Evolutionary conservation across 2,797 vertebrate species (phyloP).

Genomic region (Scyliorhinus canicula): DNA sequence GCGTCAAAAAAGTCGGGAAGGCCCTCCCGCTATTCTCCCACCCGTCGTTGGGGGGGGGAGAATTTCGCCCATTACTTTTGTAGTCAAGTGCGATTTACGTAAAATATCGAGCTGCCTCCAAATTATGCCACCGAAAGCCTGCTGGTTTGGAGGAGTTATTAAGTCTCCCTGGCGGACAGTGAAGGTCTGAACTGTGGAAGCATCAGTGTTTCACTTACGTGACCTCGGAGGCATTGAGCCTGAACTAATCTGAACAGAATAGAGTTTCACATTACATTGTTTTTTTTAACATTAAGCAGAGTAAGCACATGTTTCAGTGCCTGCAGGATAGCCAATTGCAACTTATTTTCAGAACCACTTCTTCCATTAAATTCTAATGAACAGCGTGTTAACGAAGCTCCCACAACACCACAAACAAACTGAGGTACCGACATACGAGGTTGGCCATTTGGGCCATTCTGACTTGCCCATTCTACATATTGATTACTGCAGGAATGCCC

Average conservation of each 20-base stretch:
- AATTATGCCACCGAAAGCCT: not conserved
- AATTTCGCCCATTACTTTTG: too few species aligned
- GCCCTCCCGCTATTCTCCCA: too few species aligned
- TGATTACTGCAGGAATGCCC: not conserved
- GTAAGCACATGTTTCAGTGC: conserved; percentile 14
- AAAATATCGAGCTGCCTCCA: not conserved
- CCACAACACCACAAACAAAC: not conserved
- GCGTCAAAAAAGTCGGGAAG: too few species aligned
- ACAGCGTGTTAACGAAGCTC: not conserved
- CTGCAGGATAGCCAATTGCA: conserved; percentile 23
- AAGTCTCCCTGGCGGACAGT: not conserved
- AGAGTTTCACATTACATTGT: conserved; percentile 4
- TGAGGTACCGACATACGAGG: not conserved
- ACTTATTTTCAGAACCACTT: not conserved
- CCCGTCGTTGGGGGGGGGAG: too few species aligned
- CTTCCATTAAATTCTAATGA: not conserved
- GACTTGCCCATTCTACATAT: not conserved
- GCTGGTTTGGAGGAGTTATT: not conserved
- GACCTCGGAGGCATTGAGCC: not conserved
- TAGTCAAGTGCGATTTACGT: not conserved
- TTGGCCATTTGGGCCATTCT: not conserved
- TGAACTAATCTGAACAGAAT: conserved; percentile 24
- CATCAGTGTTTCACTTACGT: not conserved
- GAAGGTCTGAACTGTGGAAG: not conserved
- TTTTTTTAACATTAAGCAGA: conserved; percentile 28